Evolutionary conservation across 2,888 invertebrate genomes (phyloP).

Genomic region (Apamea epomidion): DNA sequence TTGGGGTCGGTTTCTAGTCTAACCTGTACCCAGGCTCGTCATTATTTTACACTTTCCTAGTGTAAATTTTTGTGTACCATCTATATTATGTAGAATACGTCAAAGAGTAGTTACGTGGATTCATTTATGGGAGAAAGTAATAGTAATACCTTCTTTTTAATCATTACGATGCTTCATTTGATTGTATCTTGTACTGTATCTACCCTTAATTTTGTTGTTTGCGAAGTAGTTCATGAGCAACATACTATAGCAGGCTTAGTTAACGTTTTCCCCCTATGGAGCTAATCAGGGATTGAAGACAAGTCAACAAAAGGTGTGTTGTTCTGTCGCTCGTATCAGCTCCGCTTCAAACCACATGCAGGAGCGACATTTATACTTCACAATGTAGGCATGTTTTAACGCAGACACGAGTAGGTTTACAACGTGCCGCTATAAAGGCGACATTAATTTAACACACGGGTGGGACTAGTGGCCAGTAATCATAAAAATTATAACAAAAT

Average conservation of each 20-base stretch:
- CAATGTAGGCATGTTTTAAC: conserved; percentile 10
- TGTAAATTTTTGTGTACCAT: not conserved
- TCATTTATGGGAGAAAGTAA: not conserved
- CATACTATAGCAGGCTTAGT: conserved; percentile 26
- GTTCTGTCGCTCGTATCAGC: conserved; percentile 35
- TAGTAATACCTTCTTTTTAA: not conserved
- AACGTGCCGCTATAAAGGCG: not conserved
- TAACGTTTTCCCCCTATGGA: conserved; percentile 41
- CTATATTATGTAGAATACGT: not conserved
- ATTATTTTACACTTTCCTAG: not conserved
- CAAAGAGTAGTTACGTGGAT: not conserved
- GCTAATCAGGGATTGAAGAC: conserved; percentile 56
- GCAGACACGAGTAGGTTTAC: not conserved
- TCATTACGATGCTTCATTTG: not conserved
- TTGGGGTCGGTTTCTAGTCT: not conserved
- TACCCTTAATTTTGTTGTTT: not conserved
- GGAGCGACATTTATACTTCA: conserved; percentile 23
- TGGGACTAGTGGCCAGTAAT: not conserved
- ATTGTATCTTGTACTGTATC: not conserved
- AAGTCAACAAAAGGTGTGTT: conserved; percentile 59
- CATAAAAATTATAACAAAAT: not conserved
- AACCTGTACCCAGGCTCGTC: not conserved
- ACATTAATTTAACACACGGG: not conserved
- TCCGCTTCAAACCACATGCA: conserved; percentile 32
- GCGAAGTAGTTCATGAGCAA: not conserved